Conservation (phyloP, 2,113 vertebrate species). For the Panurus biarmicus region DNA sequence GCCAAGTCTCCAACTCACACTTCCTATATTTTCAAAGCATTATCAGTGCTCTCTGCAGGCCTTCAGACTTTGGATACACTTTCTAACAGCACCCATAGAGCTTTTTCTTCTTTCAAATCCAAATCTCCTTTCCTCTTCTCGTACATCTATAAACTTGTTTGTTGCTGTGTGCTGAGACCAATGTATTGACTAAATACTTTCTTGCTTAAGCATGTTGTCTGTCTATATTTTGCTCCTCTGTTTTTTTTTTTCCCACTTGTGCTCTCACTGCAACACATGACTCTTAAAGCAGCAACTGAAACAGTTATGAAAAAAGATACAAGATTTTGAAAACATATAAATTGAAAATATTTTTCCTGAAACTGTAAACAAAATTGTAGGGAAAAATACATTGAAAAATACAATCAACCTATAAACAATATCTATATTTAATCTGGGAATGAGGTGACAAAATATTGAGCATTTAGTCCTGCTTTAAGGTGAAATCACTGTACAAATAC, state of each 20-base stretch:
- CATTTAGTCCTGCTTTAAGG: neutral
- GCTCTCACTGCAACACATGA: neutral
- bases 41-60: neutral
- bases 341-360: neutral
- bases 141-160: neutral
- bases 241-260: neutral
- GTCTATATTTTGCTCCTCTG: neutral
- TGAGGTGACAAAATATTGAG: neutral
- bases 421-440: neutral
- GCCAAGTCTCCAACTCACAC: neutral
- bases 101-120: neutral
- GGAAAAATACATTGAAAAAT: neutral
- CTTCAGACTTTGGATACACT: neutral
- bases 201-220: neutral
- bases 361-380: neutral
- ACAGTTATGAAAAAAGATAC: neutral
- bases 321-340: neutral
- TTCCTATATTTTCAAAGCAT: neutral
- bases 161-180: neutral
- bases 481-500: neutral
- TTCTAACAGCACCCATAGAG: neutral
- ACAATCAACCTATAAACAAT: neutral
- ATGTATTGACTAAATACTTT: neutral
- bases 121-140: neutral
- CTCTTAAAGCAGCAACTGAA: neutral